Conservation (phyloP, 2,797 vertebrate genomes). For the Periparus ater region DNA sequence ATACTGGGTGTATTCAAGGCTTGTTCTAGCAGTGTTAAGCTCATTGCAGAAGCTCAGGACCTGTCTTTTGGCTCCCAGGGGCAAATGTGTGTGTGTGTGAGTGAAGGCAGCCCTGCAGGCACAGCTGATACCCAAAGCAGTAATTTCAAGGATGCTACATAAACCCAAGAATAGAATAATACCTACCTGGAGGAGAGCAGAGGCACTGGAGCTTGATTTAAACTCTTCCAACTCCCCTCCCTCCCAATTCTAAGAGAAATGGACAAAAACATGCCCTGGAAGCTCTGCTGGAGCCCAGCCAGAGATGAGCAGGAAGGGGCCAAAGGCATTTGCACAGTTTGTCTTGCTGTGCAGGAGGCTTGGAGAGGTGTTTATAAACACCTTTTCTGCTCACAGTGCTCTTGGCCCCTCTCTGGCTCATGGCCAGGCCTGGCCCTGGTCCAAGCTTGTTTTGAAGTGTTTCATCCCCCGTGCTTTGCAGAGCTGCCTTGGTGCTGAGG, state of each 20-base stretch:
- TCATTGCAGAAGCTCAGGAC: not conserved
- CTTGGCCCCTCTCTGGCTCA: not conserved
- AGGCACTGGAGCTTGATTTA: not conserved
- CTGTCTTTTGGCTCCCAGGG: not conserved
- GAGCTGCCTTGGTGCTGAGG: not conserved
- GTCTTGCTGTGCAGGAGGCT: not conserved
- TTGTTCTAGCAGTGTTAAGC: not conserved
- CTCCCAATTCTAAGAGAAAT: not conserved
- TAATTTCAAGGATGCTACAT: not conserved
- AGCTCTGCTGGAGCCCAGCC: not conserved
- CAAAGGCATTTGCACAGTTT: not conserved
- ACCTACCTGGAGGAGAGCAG: not conserved
- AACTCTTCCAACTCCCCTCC: not conserved
- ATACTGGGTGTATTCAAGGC: not conserved
- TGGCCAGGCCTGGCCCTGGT: not conserved
- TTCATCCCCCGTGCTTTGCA: not conserved
- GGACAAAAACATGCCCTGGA: not conserved
- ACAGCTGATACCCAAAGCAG: not conserved
- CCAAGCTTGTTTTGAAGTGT: not conserved
- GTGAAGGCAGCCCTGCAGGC: not conserved
- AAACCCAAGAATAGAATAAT: not conserved
- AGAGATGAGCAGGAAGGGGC: not conserved
- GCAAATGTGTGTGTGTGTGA: not conserved
- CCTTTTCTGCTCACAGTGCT: not conserved
- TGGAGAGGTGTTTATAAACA: not conserved